These are phyloP conservation scores for Megaceryle alcyon DNA, from an alignment of 2,797 vertebrate species.

Conservation along the genomic window DNA sequence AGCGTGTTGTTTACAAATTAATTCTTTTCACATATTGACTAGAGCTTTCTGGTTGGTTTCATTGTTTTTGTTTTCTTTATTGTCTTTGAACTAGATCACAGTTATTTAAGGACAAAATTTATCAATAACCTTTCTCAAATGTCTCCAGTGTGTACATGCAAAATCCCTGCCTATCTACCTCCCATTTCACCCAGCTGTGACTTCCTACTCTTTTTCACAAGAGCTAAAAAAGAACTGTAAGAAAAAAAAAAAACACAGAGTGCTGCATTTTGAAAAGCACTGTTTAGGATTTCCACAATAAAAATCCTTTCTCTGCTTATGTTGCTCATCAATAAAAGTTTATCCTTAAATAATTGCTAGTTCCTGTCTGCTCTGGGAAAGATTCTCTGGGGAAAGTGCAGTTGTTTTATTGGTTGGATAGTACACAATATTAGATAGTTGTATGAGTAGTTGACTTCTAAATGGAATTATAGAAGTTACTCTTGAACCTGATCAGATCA, in stretches of 20 bases:
- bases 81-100: neutral
- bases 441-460: neutral
- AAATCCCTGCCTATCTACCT: neutral
- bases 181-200: neutral
- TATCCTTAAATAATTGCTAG: neutral
- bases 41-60: neutral
- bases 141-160: neutral
- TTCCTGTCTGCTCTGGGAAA: neutral
- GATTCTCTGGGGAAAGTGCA: neutral
- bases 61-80: neutral
- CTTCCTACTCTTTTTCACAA: neutral
- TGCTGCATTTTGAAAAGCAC: neutral
- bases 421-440: neutral
- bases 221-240: neutral
- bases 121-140: neutral
- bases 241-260: neutral
- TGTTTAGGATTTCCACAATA: neutral
- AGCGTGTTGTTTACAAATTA: neutral
- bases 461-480: neutral
- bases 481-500: neutral
- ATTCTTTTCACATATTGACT: neutral
- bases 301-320: neutral
- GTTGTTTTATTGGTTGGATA: neutral
- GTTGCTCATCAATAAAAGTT: neutral
- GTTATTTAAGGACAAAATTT: neutral